These are phyloP conservation scores for Rousettus madagascariensis DNA, from an alignment of 2,797 vertebrate species.

Conservation along the genomic window DNA sequence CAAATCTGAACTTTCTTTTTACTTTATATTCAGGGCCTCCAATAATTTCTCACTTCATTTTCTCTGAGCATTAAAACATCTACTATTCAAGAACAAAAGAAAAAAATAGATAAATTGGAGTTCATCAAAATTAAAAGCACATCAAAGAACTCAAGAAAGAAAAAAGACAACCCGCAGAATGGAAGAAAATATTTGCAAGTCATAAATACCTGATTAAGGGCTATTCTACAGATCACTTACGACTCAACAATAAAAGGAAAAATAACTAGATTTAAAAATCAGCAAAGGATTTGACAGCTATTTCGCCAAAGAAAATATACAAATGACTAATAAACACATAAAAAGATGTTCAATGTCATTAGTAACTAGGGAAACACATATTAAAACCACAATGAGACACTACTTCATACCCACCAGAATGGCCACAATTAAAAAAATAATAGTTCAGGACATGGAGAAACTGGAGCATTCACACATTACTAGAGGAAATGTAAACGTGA, in stretches of 20 bases:
- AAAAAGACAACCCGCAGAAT: neutral
- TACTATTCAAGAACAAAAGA: neutral
- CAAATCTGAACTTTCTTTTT: neutral
- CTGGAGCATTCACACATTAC: neutral
- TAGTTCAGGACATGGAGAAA: neutral
- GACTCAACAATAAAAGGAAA: neutral
- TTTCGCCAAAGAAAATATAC: neutral
- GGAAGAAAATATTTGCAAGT: neutral
- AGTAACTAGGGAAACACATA: neutral
- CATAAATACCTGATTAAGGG: neutral
- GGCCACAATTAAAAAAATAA: neutral
- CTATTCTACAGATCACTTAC: neutral
- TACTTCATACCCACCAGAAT: neutral
- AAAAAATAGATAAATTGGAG: neutral
- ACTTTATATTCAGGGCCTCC: neutral
- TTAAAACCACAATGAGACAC: neutral
- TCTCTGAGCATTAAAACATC: neutral
- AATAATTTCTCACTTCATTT: neutral
- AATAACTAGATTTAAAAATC: neutral
- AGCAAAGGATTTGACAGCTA: neutral
- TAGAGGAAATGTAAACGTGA: neutral
- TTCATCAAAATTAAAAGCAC: neutral
- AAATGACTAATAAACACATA: neutral
- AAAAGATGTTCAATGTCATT: neutral
- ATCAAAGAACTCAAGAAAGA: neutral